Conservation (phyloP, 2,113 vertebrate species). For the Oreochromis spilurus region DNA sequence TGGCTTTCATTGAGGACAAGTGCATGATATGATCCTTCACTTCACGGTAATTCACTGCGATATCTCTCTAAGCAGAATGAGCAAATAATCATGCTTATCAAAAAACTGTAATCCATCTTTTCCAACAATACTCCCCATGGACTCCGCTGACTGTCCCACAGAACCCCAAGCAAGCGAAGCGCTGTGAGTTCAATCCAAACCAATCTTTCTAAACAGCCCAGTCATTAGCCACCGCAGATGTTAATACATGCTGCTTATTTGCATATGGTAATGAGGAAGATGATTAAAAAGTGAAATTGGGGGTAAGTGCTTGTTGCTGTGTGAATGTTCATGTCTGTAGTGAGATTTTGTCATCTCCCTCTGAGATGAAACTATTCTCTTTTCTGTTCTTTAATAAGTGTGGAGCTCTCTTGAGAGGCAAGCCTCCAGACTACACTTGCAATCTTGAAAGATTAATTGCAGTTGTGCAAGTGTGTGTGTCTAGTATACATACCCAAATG, state of each 20-base stretch:
- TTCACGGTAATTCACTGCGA: neutral
- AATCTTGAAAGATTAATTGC: conserved; percentile 13
- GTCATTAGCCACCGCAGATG: conserved; percentile 33
- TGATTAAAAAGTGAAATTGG: conserved; percentile 44
- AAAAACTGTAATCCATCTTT: conserved; percentile 12
- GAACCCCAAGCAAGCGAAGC: neutral
- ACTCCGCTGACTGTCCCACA: neutral
- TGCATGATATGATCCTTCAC: neutral
- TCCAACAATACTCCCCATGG: neutral
- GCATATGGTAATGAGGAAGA: conserved; percentile 54
- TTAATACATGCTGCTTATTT: conserved; percentile 40
- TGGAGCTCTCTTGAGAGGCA: neutral
- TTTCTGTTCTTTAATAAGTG: conserved; percentile 28
- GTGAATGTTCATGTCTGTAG: neutral
- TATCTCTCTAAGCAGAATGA: conserved; percentile 4
- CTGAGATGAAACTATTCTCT: neutral
- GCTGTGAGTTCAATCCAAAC: conserved; percentile 25
- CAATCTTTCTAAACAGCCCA: conserved; percentile 12
- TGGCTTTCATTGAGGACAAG: neutral
- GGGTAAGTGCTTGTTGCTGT: conserved; percentile 8
- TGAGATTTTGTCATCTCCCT: neutral
- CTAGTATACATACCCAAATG: neutral
- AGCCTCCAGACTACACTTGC: conserved; percentile 1
- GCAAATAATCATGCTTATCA: conserved; percentile 10
- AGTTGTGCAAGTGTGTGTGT: neutral